These are phyloP conservation scores for Scalopus aquaticus DNA, from an alignment of 2,113 vertebrate genomes.

Conservation along the genomic window DNA sequence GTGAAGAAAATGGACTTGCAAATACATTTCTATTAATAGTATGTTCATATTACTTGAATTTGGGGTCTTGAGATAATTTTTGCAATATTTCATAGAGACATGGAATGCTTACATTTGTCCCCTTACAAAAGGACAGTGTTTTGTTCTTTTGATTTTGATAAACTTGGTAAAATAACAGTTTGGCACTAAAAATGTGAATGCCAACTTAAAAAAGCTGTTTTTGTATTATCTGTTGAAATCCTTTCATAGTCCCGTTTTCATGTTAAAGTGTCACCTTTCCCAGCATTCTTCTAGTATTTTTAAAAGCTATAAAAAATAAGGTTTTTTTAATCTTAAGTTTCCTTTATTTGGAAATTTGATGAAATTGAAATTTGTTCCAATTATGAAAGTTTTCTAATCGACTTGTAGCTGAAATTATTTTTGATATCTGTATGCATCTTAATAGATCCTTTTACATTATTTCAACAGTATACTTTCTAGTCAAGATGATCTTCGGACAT, in stretches of 20 bases:
- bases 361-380: neutral
- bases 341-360: neutral
- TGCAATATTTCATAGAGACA: neutral
- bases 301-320: neutral
- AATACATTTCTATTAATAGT: neutral
- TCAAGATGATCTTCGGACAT: neutral
- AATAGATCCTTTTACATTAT: neutral
- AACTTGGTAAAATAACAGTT: neutral
- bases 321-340: neutral
- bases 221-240: neutral
- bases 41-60: neutral
- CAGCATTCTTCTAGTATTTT: neutral
- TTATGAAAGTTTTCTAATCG: constrained; percentile 2
- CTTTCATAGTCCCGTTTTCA: constrained; percentile 31
- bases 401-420: neutral
- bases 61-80: neutral
- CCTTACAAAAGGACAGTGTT: neutral
- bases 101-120: neutral
- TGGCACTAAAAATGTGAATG: constrained; percentile 1
- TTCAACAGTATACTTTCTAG: neutral
- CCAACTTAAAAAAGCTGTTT: neutral
- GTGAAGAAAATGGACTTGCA: neutral
- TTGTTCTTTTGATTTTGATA: constrained; percentile 31
- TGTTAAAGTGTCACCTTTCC: neutral
- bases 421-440: neutral